Base-by-base conservation (phyloP, 1,140 invertebrate genomes). In the Euura saliciscinereae region DNA sequence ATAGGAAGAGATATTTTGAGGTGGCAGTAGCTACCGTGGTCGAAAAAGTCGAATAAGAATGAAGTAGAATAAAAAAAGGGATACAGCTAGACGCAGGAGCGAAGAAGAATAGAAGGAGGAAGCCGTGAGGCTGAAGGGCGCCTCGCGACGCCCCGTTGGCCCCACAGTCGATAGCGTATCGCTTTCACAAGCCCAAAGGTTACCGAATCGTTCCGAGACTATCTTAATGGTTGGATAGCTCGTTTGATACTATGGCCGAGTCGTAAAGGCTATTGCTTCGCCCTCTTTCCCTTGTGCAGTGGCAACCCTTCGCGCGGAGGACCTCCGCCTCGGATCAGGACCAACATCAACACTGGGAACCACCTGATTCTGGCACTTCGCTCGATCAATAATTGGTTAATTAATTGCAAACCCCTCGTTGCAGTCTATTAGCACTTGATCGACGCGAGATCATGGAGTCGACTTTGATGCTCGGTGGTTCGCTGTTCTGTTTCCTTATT, bases 181-280 rank as follows among this genome's bases (percentile, higher is more conserved):
- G 85, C 82, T 87, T 87, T 87, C 78, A 84, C 81, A 82, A 83
- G 86, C 82, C 85, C 84, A 88, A 85, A 88, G 86, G 86, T 88
- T 87, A 87, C 85, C 83, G 86, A 88, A 88, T 87, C 86, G 85
- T 88, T 87, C 78, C 81, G 78, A 87, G 86, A 88, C 86, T 88
- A 88, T 88, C 86, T 88, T 87, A 88, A 88, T 86, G 83, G 86
- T 75, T 79, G 85, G 82, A 88, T 87, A 86, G 86, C 87, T 88
- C 85, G 86, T 88, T 88, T 82, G 84, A 87, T 88, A 85, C 84
- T 88, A 88, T 86, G 84, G 84, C 84, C 84, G 80, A 87, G 85
- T 87, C 86, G 85, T 88, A 86, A 88, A 88, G 83, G 85, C 85
- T 87, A 88, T 87, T 87, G 86, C 86, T 83, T 79, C 83, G 78